Evolutionary conservation across 1,140 invertebrate species (phyloP).

Genomic region (Chironomus striatipennis): DNA sequence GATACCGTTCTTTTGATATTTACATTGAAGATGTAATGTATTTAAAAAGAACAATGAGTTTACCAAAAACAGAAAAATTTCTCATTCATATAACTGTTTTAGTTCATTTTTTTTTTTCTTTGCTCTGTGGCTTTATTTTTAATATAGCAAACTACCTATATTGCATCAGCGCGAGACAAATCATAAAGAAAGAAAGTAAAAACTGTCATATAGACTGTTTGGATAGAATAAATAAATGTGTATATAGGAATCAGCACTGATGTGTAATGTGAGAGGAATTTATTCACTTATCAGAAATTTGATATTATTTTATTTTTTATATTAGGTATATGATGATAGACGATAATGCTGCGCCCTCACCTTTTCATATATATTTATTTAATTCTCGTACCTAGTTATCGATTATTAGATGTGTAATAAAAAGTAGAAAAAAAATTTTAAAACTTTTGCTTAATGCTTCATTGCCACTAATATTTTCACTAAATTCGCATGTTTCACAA

Average conservation of each 20-base stretch:
- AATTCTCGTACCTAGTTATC: neutral
- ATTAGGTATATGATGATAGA: neutral
- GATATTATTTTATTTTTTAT: neutral
- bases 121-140: neutral
- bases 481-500: neutral
- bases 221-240: neutral
- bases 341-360: neutral
- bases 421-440: neutral
- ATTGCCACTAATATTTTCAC: neutral
- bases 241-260: neutral
- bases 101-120: neutral
- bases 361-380: neutral
- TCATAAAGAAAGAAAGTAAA: neutral
- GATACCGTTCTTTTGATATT: conserved; percentile 4
- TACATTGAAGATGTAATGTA: neutral
- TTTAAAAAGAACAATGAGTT: neutral
- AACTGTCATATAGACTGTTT: neutral
- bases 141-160: neutral
- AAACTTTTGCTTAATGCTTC: neutral
- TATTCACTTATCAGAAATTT: neutral
- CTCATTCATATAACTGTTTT: conserved; percentile 7
- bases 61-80: neutral
- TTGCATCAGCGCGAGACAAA: neutral
- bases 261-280: neutral
- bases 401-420: no score